These are phyloP conservation scores for Chrysocyon brachyurus DNA, from an alignment of 2,797 vertebrate genomes.

Conservation along the genomic window DNA sequence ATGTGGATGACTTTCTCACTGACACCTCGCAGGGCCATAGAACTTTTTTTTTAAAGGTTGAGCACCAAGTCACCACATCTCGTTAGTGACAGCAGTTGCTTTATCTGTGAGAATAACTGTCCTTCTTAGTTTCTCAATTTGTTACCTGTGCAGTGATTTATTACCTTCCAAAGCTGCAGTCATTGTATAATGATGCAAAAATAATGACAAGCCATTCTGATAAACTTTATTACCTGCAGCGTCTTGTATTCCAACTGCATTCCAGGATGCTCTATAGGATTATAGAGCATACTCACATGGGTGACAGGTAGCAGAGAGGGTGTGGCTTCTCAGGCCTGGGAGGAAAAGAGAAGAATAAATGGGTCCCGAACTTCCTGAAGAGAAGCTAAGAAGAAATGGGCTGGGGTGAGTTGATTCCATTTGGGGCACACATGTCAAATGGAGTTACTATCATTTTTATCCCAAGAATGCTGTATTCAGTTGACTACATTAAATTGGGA, in stretches of 20 bases:
- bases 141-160: slow-evolving; percentile 81
- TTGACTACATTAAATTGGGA: slow-evolving; percentile 49
- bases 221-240: slow-evolving; percentile 79
- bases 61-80: slow-evolving; percentile 72
- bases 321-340: not conserved
- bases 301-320: not conserved
- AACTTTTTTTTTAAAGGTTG: slow-evolving; percentile 66
- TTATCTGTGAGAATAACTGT: slow-evolving; percentile 79
- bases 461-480: not conserved
- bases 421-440: not conserved
- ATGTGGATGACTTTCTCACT: slow-evolving; percentile 3
- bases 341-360: slow-evolving; percentile 12
- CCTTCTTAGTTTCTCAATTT: slow-evolving; percentile 78
- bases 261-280: not conserved
- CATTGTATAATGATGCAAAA: slow-evolving; percentile 83
- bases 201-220: slow-evolving; percentile 79
- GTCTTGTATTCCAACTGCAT: slow-evolving; percentile 72
- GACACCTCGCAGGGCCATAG: not conserved
- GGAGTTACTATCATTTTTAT: not conserved
- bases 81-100: slow-evolving; percentile 71
- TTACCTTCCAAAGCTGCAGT: slow-evolving; percentile 78
- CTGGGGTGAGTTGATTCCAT: slow-evolving; percentile 1
- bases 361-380: not conserved
- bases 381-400: not conserved
- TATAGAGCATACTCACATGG: not conserved